Evolutionary conservation across 2,113 vertebrate genomes (phyloP).

Genomic region (Origma solitaria): DNA sequence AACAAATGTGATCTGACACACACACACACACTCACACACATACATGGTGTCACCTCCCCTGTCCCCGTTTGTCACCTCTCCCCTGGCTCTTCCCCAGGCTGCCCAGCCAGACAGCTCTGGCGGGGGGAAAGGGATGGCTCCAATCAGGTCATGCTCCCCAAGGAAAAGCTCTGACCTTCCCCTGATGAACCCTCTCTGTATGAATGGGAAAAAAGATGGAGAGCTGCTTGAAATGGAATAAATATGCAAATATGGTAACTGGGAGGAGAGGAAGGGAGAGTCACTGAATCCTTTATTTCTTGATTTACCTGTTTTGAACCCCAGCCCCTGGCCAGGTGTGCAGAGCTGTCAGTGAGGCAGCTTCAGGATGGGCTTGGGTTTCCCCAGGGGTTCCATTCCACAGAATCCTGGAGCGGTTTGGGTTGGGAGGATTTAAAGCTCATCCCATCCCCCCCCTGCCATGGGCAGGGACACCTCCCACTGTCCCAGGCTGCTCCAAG

Average conservation of each 20-base stretch:
- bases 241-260: neutral
- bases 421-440: neutral
- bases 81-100: neutral
- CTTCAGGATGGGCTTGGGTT: too few species aligned
- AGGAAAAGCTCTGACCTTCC: neutral
- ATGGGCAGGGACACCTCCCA: neutral
- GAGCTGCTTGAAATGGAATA: neutral
- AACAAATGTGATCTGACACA: neutral
- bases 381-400: too few species aligned
- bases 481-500: rapidly evolving
- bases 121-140: neutral
- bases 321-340: too few species aligned
- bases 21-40: neutral
- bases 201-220: neutral
- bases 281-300: neutral
- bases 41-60: neutral
- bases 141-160: rapidly evolving
- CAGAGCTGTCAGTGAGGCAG: too few species aligned
- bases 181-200: neutral
- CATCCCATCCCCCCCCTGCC: neutral
- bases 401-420: neutral
- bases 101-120: neutral
- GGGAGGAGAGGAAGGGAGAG: neutral
- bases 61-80: neutral
- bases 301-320: too few species aligned